These are phyloP conservation scores for Neuroterus valhalla DNA, from an alignment of 1,140 invertebrate genomes.

Conservation along the genomic window DNA sequence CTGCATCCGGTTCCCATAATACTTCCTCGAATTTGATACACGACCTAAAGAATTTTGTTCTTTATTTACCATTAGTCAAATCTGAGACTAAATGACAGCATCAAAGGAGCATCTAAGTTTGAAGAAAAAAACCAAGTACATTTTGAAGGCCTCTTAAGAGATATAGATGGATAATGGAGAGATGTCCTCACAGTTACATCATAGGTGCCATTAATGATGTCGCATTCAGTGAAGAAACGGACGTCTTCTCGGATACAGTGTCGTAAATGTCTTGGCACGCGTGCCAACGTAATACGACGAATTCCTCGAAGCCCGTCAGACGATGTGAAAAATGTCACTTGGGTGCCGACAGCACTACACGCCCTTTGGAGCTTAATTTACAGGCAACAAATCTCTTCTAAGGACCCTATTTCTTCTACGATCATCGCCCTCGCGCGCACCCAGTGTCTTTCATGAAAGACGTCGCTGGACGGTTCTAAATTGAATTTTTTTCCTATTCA, in stretches of 20 bases:
- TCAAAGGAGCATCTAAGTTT: no score
- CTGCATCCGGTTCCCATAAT: no score
- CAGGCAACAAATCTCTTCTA: slow-evolving; percentile 43
- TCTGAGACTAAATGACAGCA: no score
- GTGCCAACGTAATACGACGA: slow-evolving; percentile 18
- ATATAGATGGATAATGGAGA: no score
- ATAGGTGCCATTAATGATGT: no score
- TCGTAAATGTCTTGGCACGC: slow-evolving; percentile 11
- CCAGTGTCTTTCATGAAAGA: slow-evolving; percentile 7
- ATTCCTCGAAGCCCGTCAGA: slow-evolving; percentile 2
- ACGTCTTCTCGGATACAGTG: no score
- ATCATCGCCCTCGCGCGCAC: slow-evolving; percentile 1
- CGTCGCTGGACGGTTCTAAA: slow-evolving; percentile 48
- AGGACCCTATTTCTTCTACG: slow-evolving; percentile 27
- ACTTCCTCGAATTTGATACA: no score
- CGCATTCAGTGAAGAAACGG: no score
- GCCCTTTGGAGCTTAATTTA: slow-evolving; percentile 36
- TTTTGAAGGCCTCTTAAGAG: no score
- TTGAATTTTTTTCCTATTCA: slow-evolving; percentile 66
- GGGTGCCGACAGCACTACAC: slow-evolving; percentile 29
- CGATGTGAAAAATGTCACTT: slow-evolving; percentile 37
- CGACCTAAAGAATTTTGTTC: no score
- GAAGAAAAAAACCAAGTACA: no score
- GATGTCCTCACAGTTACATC: slow-evolving; percentile 51
- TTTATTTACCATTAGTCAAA: no score